These are phyloP conservation scores for Dioctria rufipes DNA, from an alignment of 2,888 invertebrate species.

Conservation along the genomic window DNA sequence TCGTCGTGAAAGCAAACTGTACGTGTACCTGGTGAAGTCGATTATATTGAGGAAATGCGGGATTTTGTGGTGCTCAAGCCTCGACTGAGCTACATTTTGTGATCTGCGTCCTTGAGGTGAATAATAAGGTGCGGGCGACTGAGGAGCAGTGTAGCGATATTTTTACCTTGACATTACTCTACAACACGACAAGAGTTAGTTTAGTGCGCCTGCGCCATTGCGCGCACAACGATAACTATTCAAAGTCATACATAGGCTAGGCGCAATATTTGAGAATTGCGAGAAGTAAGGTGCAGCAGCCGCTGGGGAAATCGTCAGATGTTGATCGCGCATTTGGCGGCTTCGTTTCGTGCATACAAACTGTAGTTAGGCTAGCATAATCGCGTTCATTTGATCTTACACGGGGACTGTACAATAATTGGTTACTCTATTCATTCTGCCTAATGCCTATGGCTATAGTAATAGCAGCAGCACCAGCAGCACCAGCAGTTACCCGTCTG, in stretches of 20 bases:
- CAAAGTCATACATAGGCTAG: not conserved
- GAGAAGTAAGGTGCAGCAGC: conserved; percentile 33
- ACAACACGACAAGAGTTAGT: not conserved
- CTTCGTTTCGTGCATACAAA: not conserved
- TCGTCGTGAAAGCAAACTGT: not conserved
- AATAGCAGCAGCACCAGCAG: not conserved
- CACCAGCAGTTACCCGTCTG: not conserved
- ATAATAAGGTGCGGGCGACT: not conserved
- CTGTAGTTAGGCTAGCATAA: not conserved
- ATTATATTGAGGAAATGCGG: conserved; percentile 40
- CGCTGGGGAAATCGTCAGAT: conserved; percentile 8
- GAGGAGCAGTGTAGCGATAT: not conserved
- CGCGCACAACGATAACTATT: not conserved
- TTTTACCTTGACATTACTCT: conserved; percentile 49
- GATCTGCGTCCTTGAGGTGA: conserved; percentile 27
- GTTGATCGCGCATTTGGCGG: not conserved
- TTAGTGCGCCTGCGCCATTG: not conserved
- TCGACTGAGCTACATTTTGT: conserved; percentile 15
- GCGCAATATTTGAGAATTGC: conserved; percentile 15
- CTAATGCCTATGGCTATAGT: not conserved
- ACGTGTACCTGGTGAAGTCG: conserved; percentile 22
- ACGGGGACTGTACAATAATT: not conserved
- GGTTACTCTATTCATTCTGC: not conserved
- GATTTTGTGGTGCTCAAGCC: not conserved
- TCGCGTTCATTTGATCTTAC: not conserved